Percentiles rank a stretch among this genome's conserved stretches.
phyloP scores from a whole-genome alignment of 2,797 vertebrate species.

The Oryzias dopingdopingensis region DNA sequence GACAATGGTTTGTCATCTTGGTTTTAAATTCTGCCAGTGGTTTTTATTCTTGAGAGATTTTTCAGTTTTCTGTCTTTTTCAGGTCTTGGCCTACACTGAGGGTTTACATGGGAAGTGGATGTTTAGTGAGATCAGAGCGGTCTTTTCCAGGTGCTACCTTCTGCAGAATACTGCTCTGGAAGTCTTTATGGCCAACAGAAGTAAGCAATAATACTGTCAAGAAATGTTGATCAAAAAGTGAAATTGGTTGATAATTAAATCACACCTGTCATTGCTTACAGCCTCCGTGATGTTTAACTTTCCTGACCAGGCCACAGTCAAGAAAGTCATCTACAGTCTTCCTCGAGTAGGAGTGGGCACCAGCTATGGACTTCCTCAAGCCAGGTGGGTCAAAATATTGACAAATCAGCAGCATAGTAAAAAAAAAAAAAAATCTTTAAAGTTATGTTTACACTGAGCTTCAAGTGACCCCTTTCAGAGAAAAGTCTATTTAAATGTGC shows the following conservation, averaged over 20 bases:
- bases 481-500: too few relatives aligned
- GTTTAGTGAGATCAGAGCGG: slow-evolving; percentile 98
- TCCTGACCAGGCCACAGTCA: slow-evolving; percentile 95
- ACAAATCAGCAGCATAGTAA: too few relatives aligned
- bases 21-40: too few relatives aligned
- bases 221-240: background rate
- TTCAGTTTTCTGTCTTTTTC: slow-evolving; percentile 18
- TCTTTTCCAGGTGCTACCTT: slow-evolving; percentile 92
- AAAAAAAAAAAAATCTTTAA: too few relatives aligned
- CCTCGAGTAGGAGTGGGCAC: slow-evolving; percentile 96
- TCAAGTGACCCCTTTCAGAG: too few relatives aligned
- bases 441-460: too few relatives aligned
- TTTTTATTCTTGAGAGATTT: background rate
- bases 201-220: slow-evolving; percentile 71
- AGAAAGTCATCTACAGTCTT: slow-evolving; percentile 94
- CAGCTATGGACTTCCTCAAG: slow-evolving; percentile 97
- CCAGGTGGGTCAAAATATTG: slow-evolving; percentile 79
- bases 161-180: slow-evolving; percentile 95
- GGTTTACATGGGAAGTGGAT: slow-evolving; percentile 99
- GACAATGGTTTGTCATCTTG: too few relatives aligned
- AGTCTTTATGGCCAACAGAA: slow-evolving; percentile 98
- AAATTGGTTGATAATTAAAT: background rate
- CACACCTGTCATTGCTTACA: slow-evolving; percentile 59
- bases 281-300: slow-evolving; percentile 99
- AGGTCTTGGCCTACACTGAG: slow-evolving; percentile 94